phyloP scores from a whole-genome alignment of 1,140 invertebrate genomes.

The Acarapis woodi region DNA sequence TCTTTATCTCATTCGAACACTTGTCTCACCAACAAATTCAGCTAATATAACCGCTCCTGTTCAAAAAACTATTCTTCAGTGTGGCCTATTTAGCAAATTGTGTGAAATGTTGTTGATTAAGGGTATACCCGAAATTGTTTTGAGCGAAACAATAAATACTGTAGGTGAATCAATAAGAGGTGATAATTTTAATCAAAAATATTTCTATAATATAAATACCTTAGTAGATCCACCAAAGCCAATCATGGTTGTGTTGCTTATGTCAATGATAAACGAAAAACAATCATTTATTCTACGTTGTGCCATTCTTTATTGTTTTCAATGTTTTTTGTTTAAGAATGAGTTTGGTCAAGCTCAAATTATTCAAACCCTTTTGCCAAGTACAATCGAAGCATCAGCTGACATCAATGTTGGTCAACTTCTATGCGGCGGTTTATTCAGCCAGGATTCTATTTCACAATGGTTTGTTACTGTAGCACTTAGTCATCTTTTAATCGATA shows the following conservation, averaged over 20 bases:
- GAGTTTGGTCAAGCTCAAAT: slow-evolving; percentile 56
- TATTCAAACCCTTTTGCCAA: slow-evolving; percentile 65
- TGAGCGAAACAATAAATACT: slow-evolving; percentile 83
- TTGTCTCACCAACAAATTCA: slow-evolving; percentile 65
- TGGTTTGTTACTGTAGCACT: slow-evolving; percentile 84
- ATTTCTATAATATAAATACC: slow-evolving; percentile 62
- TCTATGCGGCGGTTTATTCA: slow-evolving; percentile 78
- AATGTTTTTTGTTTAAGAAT: slow-evolving; percentile 83
- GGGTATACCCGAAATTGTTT: slow-evolving; percentile 79
- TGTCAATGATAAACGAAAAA: slow-evolving; percentile 98
- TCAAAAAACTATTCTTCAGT: slow-evolving; percentile 58
- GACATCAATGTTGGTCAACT: slow-evolving; percentile 41
- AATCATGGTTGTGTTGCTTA: slow-evolving; percentile 69
- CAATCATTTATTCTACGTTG: slow-evolving; percentile 70
- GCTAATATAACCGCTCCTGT: slow-evolving; percentile 42
- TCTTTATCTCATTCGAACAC: slow-evolving; percentile 38
- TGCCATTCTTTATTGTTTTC: slow-evolving; percentile 84
- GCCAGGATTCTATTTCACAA: slow-evolving; percentile 62
- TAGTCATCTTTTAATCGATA: slow-evolving; percentile 65
- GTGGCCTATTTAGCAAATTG: slow-evolving; percentile 32
- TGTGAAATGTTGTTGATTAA: slow-evolving; percentile 73
- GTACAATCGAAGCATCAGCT: slow-evolving; percentile 28
- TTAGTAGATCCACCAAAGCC: slow-evolving; percentile 66
- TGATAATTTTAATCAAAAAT: slow-evolving; percentile 64
- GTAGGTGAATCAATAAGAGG: slow-evolving; percentile 83